These are phyloP conservation scores for Toxostoma redivivum DNA, from an alignment of 2,113 vertebrate species.

Conservation along the genomic window DNA sequence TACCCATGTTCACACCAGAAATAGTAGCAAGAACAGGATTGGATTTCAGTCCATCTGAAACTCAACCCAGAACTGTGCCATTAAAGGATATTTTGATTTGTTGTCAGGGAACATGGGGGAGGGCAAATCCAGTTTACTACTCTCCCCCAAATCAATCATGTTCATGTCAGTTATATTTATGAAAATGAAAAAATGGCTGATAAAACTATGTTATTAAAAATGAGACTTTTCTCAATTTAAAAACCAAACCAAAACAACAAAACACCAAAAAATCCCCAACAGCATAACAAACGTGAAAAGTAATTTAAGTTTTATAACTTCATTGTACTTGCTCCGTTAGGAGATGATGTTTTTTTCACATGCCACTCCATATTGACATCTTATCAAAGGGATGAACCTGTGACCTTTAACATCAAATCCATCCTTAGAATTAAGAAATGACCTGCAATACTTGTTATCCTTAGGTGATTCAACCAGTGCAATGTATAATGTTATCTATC, in stretches of 20 bases:
- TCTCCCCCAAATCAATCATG: neutral
- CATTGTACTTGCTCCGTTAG: neutral
- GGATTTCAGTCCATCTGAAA: slow-evolving; percentile 40
- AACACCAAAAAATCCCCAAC: neutral
- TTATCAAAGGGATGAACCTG: neutral
- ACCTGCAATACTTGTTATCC: neutral
- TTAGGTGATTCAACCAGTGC: neutral
- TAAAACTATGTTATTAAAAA: neutral
- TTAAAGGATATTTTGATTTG: slow-evolving; percentile 25
- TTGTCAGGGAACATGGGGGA: neutral
- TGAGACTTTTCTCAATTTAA: neutral
- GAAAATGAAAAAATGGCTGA: neutral
- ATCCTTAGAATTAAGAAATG: neutral
- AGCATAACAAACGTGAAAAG: neutral
- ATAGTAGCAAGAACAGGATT: slow-evolving; percentile 36
- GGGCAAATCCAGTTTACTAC: neutral
- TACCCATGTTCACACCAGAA: slow-evolving; percentile 10
- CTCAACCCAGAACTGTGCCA: slow-evolving; percentile 1
- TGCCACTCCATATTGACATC: neutral
- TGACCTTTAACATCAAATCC: slow-evolving; percentile 24
- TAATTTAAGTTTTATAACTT: neutral
- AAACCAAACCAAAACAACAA: neutral
- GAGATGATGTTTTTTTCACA: neutral
- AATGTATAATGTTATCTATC: neutral
- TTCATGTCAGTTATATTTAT: neutral